Percentiles rank a stretch among this genome's conserved stretches.
These are phyloP conservation scores for Oncorhynchus clarkii DNA, from an alignment of 2,113 vertebrate species.

Conservation along the genomic window DNA sequence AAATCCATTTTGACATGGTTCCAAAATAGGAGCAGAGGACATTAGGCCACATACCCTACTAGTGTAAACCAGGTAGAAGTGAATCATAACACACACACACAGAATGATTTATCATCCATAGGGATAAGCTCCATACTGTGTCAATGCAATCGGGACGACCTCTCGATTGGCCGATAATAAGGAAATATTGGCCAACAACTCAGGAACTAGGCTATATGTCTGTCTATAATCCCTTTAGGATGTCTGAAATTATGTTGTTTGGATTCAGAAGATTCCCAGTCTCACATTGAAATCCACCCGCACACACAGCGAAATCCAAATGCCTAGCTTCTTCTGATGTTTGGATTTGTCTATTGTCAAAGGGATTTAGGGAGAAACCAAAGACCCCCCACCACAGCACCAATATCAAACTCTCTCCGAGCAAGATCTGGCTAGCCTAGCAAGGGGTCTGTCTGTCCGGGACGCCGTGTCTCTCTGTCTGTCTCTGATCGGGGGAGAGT, in stretches of 20 bases:
- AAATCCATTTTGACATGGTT: no score
- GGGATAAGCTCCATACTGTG: background rate
- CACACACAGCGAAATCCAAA: background rate
- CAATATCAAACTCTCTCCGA: background rate
- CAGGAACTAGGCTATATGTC: no score
- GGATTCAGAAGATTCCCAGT: background rate
- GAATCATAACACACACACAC: background rate
- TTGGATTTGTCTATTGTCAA: background rate
- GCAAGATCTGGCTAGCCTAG: background rate
- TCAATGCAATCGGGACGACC: background rate
- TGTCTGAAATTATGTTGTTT: background rate
- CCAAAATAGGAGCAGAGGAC: no score
- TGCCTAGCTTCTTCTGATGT: background rate
- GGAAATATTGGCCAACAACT: background rate
- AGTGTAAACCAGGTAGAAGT: no score
- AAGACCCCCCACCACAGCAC: background rate
- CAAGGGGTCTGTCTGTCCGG: background rate
- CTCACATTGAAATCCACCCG: background rate
- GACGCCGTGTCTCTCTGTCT: background rate
- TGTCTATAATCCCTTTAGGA: background rate
- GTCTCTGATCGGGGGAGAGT: background rate
- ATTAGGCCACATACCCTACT: no score
- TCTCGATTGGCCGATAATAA: background rate
- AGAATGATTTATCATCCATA: background rate
- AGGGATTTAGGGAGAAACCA: background rate